phyloP scores from a whole-genome alignment of 2,888 invertebrate species.

The Smittia aterrima region DNA sequence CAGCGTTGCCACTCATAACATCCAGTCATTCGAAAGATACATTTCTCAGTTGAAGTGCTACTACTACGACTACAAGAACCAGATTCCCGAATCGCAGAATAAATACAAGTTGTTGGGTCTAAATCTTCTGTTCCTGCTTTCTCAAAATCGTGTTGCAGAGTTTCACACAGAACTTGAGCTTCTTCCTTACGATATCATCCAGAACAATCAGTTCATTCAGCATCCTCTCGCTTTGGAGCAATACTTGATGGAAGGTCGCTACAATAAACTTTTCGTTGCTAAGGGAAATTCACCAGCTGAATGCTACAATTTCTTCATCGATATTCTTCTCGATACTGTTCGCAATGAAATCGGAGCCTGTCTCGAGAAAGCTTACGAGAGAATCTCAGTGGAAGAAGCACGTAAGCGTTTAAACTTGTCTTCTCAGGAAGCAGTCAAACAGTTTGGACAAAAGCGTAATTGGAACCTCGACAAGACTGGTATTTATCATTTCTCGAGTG shows the following conservation, averaged over 20 bases:
- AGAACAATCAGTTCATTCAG: conserved; percentile 88
- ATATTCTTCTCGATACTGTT: conserved; percentile 91
- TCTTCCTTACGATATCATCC: conserved; percentile 85
- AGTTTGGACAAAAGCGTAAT: conserved; percentile 78
- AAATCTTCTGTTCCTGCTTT: conserved; percentile 87
- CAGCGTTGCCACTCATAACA: conserved; percentile 89
- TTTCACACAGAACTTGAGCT: conserved; percentile 97
- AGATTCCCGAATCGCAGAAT: conserved; percentile 75
- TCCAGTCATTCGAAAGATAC: conserved; percentile 93
- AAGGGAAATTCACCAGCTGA: conserved; percentile 95
- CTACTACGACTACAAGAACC: conserved; percentile 88
- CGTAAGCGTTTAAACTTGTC: conserved; percentile 83
- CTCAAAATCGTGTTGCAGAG: conserved; percentile 95
- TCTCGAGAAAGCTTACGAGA: conserved; percentile 93
- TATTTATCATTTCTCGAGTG: conserved; percentile 77
- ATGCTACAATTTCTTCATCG: conserved; percentile 95
- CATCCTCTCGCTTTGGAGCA: conserved; percentile 96
- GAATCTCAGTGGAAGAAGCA: conserved; percentile 82
- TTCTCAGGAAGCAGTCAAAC: conserved; percentile 71
- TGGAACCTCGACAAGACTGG: conserved; percentile 78
- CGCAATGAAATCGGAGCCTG: conserved; percentile 95
- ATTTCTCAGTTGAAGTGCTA: conserved; percentile 98
- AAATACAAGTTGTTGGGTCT: conserved; percentile 93
- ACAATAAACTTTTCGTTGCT: conserved; percentile 93
- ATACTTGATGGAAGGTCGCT: conserved; percentile 98